Evolutionary conservation across 2,888 invertebrate genomes (phyloP), one percentile per base, ranked within the genome.

Genomic region (Romanomermis culicivorax): DNA sequence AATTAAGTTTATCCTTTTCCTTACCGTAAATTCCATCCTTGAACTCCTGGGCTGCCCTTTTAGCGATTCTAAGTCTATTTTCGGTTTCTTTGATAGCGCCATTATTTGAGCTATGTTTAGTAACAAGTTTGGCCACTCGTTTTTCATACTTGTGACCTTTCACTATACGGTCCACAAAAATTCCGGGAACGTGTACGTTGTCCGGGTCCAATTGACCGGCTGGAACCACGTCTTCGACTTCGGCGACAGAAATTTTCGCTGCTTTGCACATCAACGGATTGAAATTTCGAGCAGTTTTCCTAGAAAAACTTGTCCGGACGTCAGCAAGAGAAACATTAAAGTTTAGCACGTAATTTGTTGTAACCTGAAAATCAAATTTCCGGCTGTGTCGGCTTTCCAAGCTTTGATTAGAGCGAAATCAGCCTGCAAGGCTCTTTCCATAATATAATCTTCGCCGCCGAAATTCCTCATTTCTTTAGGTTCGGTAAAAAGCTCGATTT

Each of bases 341-440:
- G 11, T 36, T 17, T 17, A 36, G 17, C 11, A 7, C 7, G 17
- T 11, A 36, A 36, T 17, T 17, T 36, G 36, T 11, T 7, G 11
- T 7, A 61, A 79, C 80, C 78, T 78, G 68, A 84, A 85, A 47
- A 82, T 74, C 55, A 97, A 73, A 72, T 97, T 99, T 53, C 97
- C 97, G 54, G 80, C 76, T 58, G 77, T 79, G 71, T 97, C 97
- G 0, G 93, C 93, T 71, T 91, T 93, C 81, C 87, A 87, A 0
- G 91, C 97, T 72, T 97, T 97, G 3, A 97, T 77, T 23, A 97
- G 75, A 0, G 95, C 87, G 74, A 79, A 97, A 70, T 99, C 95
- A 1, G 88, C 97, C 42, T 82, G 86, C 49, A 97, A 91, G 0
- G 91, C 85, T 69, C 85, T 82, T 71, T 97, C 97, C 80, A 97